phyloP scores from a whole-genome alignment of 2,797 vertebrate species.

The Enteromius argenteus region DNA sequence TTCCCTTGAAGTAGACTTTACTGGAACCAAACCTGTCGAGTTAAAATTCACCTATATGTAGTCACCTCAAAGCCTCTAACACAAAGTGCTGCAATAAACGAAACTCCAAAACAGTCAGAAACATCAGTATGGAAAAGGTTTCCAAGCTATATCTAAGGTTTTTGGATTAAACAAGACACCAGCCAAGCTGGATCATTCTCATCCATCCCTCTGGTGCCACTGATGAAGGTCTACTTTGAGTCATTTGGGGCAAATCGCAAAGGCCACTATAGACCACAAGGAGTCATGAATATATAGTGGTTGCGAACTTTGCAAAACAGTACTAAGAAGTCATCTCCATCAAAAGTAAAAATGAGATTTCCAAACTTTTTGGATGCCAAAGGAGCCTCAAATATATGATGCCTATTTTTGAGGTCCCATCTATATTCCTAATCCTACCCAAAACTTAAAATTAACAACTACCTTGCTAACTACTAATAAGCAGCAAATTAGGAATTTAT shows the following conservation, averaged over 20 bases:
- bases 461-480: too few species aligned
- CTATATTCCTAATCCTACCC: too few species aligned
- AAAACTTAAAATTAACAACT: too few species aligned
- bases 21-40: neutral
- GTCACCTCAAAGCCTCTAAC: neutral
- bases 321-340: neutral
- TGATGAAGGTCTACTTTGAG: slow-evolving; percentile 19
- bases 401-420: neutral
- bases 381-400: neutral
- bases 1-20: neutral
- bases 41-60: neutral
- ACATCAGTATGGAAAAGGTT: neutral
- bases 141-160: slow-evolving; percentile 1
- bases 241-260: neutral
- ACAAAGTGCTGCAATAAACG: neutral
- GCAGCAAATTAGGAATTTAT: too few species aligned
- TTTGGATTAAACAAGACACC: slow-evolving; percentile 9
- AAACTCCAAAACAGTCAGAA: neutral
- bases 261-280: neutral
- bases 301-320: neutral
- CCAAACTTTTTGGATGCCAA: neutral
- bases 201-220: neutral
- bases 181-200: neutral
- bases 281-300: slow-evolving; percentile 19
- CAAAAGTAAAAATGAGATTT: neutral